A percentile compares a stretch with the other conserved stretches of the same genome.
These are phyloP conservation scores for Phyllotreta cruciferae DNA, from an alignment of 2,888 invertebrate species.

Conservation along the genomic window DNA sequence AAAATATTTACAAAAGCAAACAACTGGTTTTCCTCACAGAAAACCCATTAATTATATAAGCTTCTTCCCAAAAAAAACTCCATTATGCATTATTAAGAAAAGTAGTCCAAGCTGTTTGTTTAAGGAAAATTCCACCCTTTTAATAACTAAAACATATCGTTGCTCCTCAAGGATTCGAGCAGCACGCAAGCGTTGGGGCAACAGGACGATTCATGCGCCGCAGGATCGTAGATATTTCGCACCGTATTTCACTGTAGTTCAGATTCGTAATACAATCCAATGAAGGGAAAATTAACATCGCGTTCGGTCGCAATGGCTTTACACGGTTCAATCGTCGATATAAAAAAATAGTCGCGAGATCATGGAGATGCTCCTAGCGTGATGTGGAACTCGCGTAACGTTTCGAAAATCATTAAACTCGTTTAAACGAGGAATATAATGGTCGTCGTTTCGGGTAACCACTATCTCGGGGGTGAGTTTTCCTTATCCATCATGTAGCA, in stretches of 20 bases:
- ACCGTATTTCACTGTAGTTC: constrained; percentile 16
- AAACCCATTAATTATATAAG: not conserved
- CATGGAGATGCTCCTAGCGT: constrained; percentile 5
- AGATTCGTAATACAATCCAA: constrained; percentile 20
- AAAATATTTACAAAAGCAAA: constrained; percentile 1
- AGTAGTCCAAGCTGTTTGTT: not conserved
- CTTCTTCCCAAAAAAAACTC: not conserved
- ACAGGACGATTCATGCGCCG: constrained; percentile 37
- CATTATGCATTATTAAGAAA: too few relatives aligned
- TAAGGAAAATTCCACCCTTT: not conserved
- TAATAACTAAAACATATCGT: constrained; percentile 26
- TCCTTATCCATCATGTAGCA: not conserved
- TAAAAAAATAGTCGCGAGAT: constrained; percentile 9
- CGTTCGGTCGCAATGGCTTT: constrained; percentile 2
- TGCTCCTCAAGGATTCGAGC: constrained; percentile 39
- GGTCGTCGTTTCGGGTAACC: constrained; percentile 47
- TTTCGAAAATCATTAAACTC: not conserved
- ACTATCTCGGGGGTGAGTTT: constrained; percentile 46
- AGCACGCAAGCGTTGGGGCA: constrained; percentile 46
- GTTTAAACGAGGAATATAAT: constrained; percentile 34
- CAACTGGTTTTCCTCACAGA: too few relatives aligned
- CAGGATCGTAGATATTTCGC: constrained; percentile 24
- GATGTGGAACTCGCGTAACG: constrained; percentile 14
- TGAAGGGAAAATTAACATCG: constrained; percentile 7
- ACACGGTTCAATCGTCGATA: not conserved